phyloP scores from a whole-genome alignment of 2,113 vertebrate genomes.

The Chiloscyllium plagiosum region DNA sequence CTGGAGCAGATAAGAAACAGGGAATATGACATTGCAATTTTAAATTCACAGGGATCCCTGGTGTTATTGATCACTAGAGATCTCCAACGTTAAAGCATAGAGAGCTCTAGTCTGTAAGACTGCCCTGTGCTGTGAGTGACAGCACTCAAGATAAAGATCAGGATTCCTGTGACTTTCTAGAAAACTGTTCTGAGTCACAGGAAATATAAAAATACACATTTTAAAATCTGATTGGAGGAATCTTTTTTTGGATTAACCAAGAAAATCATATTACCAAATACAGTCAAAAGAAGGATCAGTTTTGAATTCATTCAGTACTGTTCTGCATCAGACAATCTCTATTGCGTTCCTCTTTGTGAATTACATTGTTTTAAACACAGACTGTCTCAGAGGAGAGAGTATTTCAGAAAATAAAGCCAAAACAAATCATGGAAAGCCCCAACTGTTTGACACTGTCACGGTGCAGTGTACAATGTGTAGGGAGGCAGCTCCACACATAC shows the following conservation, averaged over 20 bases:
- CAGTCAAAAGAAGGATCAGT: neutral
- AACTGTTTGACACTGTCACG: neutral
- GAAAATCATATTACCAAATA: neutral
- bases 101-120: neutral
- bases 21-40: neutral
- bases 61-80: neutral
- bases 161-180: neutral
- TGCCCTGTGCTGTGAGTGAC: neutral
- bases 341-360: neutral
- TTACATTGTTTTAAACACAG: neutral
- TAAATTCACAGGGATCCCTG: neutral
- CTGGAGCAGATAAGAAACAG: neutral
- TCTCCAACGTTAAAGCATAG: neutral
- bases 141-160: neutral
- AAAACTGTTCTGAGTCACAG: neutral
- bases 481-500: neutral
- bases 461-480: neutral
- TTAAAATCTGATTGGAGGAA: neutral
- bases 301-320: neutral
- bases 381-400: neutral
- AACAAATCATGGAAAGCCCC: neutral
- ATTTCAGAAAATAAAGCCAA: neutral
- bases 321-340: neutral
- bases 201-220: neutral
- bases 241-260: neutral